Conservation (phyloP, 2,113 vertebrate genomes). For the Echinops telfairi region DNA sequence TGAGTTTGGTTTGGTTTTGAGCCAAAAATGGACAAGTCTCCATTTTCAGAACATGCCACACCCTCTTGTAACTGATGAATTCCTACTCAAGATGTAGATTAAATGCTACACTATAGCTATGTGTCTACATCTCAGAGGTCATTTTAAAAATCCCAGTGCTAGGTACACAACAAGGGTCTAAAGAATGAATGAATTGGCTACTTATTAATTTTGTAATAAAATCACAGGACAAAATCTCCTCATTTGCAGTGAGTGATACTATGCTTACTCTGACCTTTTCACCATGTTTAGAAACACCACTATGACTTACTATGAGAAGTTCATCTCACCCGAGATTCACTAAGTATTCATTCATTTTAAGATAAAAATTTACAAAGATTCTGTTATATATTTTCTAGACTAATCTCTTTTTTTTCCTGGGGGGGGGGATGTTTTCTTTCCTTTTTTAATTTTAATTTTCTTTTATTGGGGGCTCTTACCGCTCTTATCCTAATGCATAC, state of each 20-base stretch:
- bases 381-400: background rate
- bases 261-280: background rate
- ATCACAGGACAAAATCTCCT: conserved; percentile 21
- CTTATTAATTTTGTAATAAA: conserved; percentile 46
- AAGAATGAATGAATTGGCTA: background rate
- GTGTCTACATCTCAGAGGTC: conserved; percentile 16
- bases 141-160: background rate
- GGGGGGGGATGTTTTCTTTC: no score
- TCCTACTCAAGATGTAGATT: conserved; percentile 17
- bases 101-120: conserved; percentile 4
- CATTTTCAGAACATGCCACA: background rate
- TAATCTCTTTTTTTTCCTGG: conserved; percentile 85
- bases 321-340: background rate
- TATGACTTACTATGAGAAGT: conserved; percentile 12
- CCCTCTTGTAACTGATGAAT: conserved; percentile 12
- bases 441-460: no score
- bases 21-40: no score
- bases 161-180: background rate
- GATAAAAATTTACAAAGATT: conserved; percentile 27
- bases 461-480: no score
- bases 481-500: no score
- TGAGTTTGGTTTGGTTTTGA: no score
- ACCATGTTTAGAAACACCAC: conserved; percentile 15
- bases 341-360: conserved; percentile 17
- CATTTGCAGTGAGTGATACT: background rate